Conservation (phyloP, 2,888 invertebrate species). For the Chorisops tibialis region DNA sequence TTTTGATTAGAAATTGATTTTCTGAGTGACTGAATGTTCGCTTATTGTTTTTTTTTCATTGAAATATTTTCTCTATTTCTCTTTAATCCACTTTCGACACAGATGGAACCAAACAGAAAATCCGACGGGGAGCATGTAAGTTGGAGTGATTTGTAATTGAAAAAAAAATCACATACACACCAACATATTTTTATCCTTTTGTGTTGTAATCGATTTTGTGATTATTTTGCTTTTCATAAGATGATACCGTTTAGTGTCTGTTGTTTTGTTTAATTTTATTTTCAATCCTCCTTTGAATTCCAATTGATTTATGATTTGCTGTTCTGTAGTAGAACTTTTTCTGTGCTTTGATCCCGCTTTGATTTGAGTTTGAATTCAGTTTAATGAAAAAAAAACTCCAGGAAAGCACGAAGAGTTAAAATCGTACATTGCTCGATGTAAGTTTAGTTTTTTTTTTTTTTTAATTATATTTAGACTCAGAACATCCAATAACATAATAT, state of each 20-base stretch:
- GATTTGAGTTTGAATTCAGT: background rate
- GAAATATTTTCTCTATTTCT: background rate
- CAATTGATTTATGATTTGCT: background rate
- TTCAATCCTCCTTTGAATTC: no score
- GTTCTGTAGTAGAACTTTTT: background rate
- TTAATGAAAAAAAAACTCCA: no score
- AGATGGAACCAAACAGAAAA: conserved; percentile 83
- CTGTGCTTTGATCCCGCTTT: background rate
- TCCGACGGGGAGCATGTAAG: conserved; percentile 79
- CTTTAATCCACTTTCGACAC: conserved; percentile 35
- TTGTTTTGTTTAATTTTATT: background rate
- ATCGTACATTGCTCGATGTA: no score
- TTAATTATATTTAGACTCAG: no score
- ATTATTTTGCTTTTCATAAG: background rate
- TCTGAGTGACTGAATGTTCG: background rate
- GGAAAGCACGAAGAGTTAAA: no score
- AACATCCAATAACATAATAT: no score
- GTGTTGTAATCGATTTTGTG: background rate
- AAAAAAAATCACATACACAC: background rate
- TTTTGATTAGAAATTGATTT: background rate
- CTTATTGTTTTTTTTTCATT: background rate
- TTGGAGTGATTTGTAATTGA: conserved; percentile 41
- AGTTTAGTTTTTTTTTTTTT: no score
- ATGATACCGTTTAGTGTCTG: background rate
- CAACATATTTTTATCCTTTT: background rate